Evolutionary conservation across 2,888 invertebrate genomes (phyloP).

Genomic region (Lamellibrachia columna): DNA sequence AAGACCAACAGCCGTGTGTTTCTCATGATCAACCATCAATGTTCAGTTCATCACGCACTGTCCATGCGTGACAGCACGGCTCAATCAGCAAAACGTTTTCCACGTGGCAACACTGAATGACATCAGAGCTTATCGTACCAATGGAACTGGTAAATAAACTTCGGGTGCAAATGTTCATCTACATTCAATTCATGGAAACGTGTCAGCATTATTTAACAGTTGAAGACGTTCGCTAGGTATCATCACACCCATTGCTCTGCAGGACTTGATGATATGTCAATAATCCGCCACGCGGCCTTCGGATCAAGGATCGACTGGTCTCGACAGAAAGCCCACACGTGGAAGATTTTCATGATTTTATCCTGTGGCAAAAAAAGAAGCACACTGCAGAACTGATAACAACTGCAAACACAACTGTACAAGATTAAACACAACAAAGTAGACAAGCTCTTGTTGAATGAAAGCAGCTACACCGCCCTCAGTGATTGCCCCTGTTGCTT

Average conservation of each 20-base stretch:
- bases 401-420: background rate
- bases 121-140: background rate
- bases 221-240: background rate
- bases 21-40: background rate
- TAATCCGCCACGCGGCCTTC: conserved; percentile 92
- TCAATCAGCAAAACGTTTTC: background rate
- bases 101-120: background rate
- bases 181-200: background rate
- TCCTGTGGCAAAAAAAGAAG: conserved; percentile 69
- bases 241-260: conserved; percentile 53
- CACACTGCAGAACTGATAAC: background rate
- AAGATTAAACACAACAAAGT: background rate
- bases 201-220: background rate
- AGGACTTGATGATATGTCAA: conserved; percentile 73
- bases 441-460: background rate
- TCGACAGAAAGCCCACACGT: conserved; percentile 97
- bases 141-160: too few relatives aligned
- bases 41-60: too few relatives aligned
- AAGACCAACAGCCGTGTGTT: background rate
- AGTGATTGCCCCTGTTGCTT: background rate
- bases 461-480: background rate
- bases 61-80: background rate
- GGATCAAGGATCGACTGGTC: conserved; percentile 94
- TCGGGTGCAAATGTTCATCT: background rate
- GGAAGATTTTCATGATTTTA: conserved; percentile 91